Evolutionary conservation across 2,888 invertebrate species (phyloP), one percentile per base, ranked within the genome.

Genomic region (Sminthurides aquaticus): DNA sequence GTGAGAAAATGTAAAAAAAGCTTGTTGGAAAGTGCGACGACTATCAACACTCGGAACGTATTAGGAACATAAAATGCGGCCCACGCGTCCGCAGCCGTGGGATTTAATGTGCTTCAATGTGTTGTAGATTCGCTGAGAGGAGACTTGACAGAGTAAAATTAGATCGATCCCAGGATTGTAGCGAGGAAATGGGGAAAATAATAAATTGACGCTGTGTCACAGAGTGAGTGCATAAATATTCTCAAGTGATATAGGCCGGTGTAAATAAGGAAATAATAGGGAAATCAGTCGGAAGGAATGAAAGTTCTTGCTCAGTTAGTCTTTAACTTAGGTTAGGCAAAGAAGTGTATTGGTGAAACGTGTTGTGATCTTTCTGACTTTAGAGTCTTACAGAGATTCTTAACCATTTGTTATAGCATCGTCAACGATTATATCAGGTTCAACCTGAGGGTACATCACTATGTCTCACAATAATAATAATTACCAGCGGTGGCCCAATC

Each of bases 381-480:
- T n/a, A n/a, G n/a, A n/a, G n/a, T n/a, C n/a, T n/a, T n/a, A n/a
- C n/a, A n/a, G n/a, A n/a, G n/a, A n/a, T n/a, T n/a, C n/a, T n/a
- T n/a, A n/a, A n/a, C n/a, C n/a, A n/a, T n/a, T n/a, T n/a, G n/a
- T n/a, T n/a, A n/a, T n/a, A n/a, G n/a, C n/a, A n/a, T n/a, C n/a
- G n/a, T n/a, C n/a, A n/a, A n/a, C n/a, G n/a, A n/a, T n/a, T n/a
- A n/a, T n/a, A n/a, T n/a, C n/a, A n/a, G n/a, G n/a, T n/a, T n/a
- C n/a, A n/a, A n/a, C n/a, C n/a, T n/a, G n/a, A n/a, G n/a, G n/a
- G n/a, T n/a, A n/a, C n/a, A n/a, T n/a, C 43, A 11, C 5, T 34
- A 60, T 60, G 60, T 60, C 60, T 18, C 60, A 60, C 20, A 49
- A 60, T 22, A 52, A 61, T 22, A 60, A 60, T 22, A 27, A 61